Evolutionary conservation across 1,140 invertebrate species (phyloP).

Genomic region (Olivierus martensii): DNA sequence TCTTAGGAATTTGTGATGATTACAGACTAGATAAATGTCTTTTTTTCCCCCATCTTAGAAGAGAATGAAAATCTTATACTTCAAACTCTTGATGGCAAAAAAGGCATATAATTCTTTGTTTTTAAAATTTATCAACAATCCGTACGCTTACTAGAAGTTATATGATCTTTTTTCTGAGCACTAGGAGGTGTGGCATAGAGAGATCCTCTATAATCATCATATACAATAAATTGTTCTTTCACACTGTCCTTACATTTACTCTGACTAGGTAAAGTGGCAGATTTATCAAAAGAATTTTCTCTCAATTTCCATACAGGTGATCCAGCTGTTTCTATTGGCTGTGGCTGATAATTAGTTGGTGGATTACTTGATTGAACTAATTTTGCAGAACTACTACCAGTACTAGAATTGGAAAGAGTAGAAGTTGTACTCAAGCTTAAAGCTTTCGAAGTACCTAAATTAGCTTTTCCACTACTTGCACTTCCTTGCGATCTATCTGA

Average conservation of each 20-base stretch:
- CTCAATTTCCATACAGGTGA: conserved; percentile 84
- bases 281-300: conserved; percentile 37
- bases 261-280: conserved; percentile 11
- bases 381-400: conserved; percentile 70
- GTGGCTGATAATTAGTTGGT: conserved; percentile 72
- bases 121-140: neutral
- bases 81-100: too few relatives aligned
- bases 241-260: conserved; percentile 16
- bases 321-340: conserved; percentile 58
- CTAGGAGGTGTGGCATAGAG: neutral
- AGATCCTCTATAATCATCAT: conserved; percentile 18
- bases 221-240: conserved; percentile 20
- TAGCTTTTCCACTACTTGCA: conserved; percentile 22
- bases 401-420: conserved; percentile 82
- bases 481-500: conserved; percentile 17
- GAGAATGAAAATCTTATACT: too few relatives aligned
- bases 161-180: neutral
- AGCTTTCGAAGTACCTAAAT: conserved; percentile 29
- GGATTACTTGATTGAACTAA: conserved; percentile 86
- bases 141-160: neutral
- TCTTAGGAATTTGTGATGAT: too few relatives aligned
- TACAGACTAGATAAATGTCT: too few relatives aligned
- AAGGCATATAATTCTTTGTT: too few relatives aligned
- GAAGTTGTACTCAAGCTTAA: conserved; percentile 82
- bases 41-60: too few relatives aligned